Evolutionary conservation across 1,140 invertebrate species (phyloP).

Genomic region (Leucophenga varia): DNA sequence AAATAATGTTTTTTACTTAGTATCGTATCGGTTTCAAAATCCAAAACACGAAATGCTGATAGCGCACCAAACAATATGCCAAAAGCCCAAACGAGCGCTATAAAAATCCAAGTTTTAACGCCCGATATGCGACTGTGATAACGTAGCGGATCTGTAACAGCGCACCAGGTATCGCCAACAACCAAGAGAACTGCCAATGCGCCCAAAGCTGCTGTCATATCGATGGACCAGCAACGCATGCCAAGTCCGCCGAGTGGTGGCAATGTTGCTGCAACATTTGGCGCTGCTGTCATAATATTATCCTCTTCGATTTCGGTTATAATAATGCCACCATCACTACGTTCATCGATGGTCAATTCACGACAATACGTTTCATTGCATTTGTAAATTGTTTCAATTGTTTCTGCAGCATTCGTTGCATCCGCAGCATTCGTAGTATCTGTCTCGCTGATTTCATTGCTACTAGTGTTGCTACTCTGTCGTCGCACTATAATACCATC

Average conservation of each 20-base stretch:
- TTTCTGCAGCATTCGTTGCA: slow-evolving; percentile 19
- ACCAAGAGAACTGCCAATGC: slow-evolving; percentile 77
- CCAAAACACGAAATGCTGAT: slow-evolving; percentile 52
- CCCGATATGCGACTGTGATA: slow-evolving; percentile 78
- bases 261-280: not conserved
- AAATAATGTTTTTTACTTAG: slow-evolving; percentile 30
- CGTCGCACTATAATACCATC: slow-evolving; percentile 39
- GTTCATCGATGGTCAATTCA: slow-evolving; percentile 47
- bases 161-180: slow-evolving; percentile 82
- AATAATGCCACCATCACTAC: slow-evolving; percentile 31
- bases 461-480: slow-evolving; percentile 13
- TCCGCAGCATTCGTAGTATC: not conserved
- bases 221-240: slow-evolving; percentile 52
- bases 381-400: slow-evolving; percentile 44
- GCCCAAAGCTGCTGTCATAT: slow-evolving; percentile 50
- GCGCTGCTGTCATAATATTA: slow-evolving; percentile 21
- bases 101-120: slow-evolving; percentile 68
- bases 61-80: slow-evolving; percentile 62
- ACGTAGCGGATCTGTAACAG: slow-evolving; percentile 82
- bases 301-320: slow-evolving; percentile 49
- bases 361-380: slow-evolving; percentile 43
- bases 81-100: slow-evolving; percentile 68
- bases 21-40: slow-evolving; percentile 39
- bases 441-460: not conserved
- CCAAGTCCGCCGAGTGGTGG: slow-evolving; percentile 8